Base-by-base conservation (phyloP, 1,140 invertebrate genomes). In the Bombus pyrosoma region DNA sequence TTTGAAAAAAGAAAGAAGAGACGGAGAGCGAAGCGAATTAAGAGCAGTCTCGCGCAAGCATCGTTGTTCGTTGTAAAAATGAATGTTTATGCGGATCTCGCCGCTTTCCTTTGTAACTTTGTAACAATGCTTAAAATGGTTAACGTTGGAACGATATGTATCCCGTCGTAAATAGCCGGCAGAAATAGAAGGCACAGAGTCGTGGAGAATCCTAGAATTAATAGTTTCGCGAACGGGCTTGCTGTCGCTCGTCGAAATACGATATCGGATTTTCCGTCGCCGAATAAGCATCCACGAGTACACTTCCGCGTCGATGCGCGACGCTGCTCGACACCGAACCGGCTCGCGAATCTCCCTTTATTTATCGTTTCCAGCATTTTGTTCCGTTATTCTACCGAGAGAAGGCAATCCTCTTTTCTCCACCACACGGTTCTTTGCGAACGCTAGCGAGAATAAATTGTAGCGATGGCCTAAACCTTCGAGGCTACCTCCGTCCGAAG, bases 251-350 rank as follows among this genome's bases (percentile, higher is more conserved):
- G 25, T 32, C 73, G 74, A 83, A 69, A 57, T 57, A 77, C 62
- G 81, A 69, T 83, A 83, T 83, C 81, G 62, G 62, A 83, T 78
- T 78, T 78, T 71, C 47, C 53, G 22, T 69, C 64, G 37, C n/a
- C 43, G 34, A 83, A 43, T 57, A 68, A 83, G 81, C 62, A 53
- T 82, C 43, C 41, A 43, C 41, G 72, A 68, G 62, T 25, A 76
- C 25, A n/a, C 12, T 83, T 59, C 22, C 73, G 73, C 43, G 59
- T 83, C 73, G 43, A 76, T 76, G 81, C 72, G 71, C 81, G 72
- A 37, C 71, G 81, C 59, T 62, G 12, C n/a, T 1, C 81, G 34
- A 32, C 34, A 28, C 39, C 3, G 12, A 32, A n/a, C 3, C 18
- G 34, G 34, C 47, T 25, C 22, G 13, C 34, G 62, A 47, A 57